These are phyloP conservation scores for Zaprionus bogoriensis DNA, from an alignment of 2,888 invertebrate genomes.

Conservation along the genomic window DNA sequence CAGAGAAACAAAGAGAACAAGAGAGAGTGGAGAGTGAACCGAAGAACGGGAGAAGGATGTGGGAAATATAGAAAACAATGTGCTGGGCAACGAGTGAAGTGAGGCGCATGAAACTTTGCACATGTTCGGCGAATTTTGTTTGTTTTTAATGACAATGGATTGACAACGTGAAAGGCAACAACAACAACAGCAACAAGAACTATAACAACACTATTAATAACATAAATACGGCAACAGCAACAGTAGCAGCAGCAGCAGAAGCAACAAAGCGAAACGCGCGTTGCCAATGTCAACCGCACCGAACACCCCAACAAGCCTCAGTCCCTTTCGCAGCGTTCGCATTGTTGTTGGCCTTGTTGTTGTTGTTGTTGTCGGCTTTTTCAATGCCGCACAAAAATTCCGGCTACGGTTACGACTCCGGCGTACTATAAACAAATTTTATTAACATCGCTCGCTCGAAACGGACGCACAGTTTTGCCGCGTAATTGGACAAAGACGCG, in stretches of 20 bases:
- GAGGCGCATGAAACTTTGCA: slow-evolving; percentile 43
- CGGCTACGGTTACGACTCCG: slow-evolving; percentile 45
- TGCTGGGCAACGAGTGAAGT: slow-evolving; percentile 31
- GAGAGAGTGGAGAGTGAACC: no score
- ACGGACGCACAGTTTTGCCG: slow-evolving; percentile 56
- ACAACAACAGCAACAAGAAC: slow-evolving; percentile 16
- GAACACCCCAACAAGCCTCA: slow-evolving; percentile 72
- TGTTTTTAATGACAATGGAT: slow-evolving; percentile 77
- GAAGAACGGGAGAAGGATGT: no score
- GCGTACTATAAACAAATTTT: slow-evolving; percentile 65
- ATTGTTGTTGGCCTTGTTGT: slow-evolving; percentile 10
- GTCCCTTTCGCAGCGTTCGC: slow-evolving; percentile 7
- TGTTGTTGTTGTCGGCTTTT: slow-evolving; percentile 47
- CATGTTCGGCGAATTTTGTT: slow-evolving; percentile 56
- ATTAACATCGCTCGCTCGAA: slow-evolving; percentile 59
- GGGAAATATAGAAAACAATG: slow-evolving; percentile 20
- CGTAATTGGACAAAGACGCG: slow-evolving; percentile 44
- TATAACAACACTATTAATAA: slow-evolving; percentile 72
- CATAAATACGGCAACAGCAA: slow-evolving; percentile 53
- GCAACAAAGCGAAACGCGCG: slow-evolving; percentile 35
- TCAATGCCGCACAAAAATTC: slow-evolving; percentile 68
- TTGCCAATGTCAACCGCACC: slow-evolving; percentile 79
- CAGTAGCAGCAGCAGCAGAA: slow-evolving; percentile 23
- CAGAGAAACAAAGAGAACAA: not conserved
- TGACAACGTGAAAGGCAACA: slow-evolving; percentile 60